Conservation (phyloP, 1,140 invertebrate genomes). For the Temnothorax curvispinosus region DNA sequence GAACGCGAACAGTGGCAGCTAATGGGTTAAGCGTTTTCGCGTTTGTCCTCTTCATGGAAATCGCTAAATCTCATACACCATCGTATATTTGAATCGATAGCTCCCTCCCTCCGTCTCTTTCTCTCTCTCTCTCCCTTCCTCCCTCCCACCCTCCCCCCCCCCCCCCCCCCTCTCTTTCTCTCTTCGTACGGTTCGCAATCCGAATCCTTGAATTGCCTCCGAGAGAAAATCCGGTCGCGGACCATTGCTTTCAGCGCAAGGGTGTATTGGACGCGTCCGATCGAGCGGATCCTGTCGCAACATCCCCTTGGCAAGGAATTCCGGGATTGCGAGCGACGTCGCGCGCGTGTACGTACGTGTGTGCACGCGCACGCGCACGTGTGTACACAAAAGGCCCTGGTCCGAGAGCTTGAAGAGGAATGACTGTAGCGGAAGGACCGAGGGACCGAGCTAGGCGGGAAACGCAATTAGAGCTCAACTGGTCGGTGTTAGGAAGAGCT, state of each 20-base stretch:
- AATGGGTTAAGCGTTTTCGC: constrained; percentile 53
- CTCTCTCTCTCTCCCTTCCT: neutral
- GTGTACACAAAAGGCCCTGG: constrained; percentile 54
- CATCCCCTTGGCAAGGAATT: constrained; percentile 55
- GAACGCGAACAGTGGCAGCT: constrained; percentile 33
- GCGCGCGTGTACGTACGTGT: constrained; percentile 21
- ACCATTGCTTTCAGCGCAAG: constrained; percentile 55
- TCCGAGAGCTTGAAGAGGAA: constrained; percentile 61
- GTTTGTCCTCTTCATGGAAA: constrained; percentile 52
- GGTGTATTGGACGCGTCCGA: constrained; percentile 59
- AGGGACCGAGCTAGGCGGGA: constrained; percentile 66
- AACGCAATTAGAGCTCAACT: constrained; percentile 78
- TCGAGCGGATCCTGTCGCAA: constrained; percentile 61
- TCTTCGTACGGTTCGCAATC: constrained; percentile 9
- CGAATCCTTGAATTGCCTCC: constrained; percentile 51
- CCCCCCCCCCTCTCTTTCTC: neutral
- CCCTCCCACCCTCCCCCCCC: too few species aligned
- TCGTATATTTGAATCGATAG: constrained; percentile 31
- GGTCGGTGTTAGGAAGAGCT: constrained; percentile 67
- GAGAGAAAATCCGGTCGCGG: constrained; percentile 59
- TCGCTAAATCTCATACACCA: constrained; percentile 42
- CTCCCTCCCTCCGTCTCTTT: neutral
- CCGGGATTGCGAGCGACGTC: constrained; percentile 40
- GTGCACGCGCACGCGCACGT: constrained; percentile 39
- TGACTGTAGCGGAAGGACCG: constrained; percentile 60